Conservation (phyloP, 2,888 invertebrate species). For the Hanleya hanleyi region DNA sequence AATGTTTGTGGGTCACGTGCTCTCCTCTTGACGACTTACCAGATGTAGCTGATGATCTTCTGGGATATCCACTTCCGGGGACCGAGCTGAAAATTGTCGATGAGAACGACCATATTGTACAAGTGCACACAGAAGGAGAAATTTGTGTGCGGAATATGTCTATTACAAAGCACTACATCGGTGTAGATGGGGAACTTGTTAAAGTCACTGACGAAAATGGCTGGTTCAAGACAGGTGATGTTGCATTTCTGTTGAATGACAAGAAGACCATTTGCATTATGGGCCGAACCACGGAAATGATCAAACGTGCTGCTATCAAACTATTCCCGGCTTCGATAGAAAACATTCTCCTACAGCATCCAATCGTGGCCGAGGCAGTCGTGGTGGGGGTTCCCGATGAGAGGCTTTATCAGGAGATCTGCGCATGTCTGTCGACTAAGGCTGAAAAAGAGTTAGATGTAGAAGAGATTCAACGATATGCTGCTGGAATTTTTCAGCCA, state of each 20-base stretch:
- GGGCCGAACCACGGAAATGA: constrained; percentile 8
- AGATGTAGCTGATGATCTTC: not conserved
- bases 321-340: constrained; percentile 12
- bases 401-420: constrained; percentile 9
- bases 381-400: constrained; percentile 20
- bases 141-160: constrained; percentile 1
- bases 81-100: constrained; percentile 1
- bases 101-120: not conserved
- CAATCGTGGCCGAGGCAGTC: not conserved
- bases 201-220: not conserved
- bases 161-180: not conserved
- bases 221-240: not conserved
- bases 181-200: not conserved
- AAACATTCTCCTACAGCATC: not conserved
- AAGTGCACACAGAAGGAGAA: not conserved
- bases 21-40: not conserved
- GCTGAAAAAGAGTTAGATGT: not conserved
- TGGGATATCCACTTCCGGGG: not conserved
- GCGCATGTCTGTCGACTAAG: constrained; percentile 10
- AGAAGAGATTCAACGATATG: not conserved
- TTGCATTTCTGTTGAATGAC: not conserved
- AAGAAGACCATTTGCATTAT: not conserved
- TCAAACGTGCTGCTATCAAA: constrained; percentile 7
- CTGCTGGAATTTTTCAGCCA: not conserved
- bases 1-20: not conserved